Evolutionary conservation across 2,888 invertebrate genomes (phyloP).

Genomic region (Drosophila leonis): DNA sequence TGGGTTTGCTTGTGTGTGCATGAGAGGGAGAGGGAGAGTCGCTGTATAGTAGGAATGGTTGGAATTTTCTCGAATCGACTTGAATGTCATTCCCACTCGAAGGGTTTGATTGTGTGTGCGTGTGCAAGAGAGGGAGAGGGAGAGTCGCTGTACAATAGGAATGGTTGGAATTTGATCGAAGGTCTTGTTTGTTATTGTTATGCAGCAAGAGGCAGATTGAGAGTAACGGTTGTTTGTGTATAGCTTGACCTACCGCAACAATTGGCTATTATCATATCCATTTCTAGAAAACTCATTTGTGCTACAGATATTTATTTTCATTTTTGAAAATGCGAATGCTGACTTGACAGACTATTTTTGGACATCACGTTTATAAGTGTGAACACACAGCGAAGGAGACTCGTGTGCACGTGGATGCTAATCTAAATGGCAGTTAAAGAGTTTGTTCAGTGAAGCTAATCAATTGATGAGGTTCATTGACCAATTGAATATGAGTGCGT

Average conservation of each 20-base stretch:
- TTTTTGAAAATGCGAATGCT: neutral
- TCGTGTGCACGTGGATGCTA: slow-evolving; percentile 3
- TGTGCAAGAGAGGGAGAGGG: no score
- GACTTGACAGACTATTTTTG: slow-evolving; percentile 1
- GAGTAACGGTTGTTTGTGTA: neutral
- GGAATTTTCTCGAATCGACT: no score
- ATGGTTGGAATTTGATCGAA: slow-evolving; percentile 15
- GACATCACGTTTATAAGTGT: neutral
- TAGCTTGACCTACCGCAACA: slow-evolving; percentile 73
- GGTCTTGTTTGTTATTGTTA: neutral
- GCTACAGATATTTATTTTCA: no score
- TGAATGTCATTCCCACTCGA: no score
- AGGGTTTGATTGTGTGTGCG: no score
- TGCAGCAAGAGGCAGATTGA: neutral
- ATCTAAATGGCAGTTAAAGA: neutral
- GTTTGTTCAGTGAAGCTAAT: no score
- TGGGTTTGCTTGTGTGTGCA: neutral
- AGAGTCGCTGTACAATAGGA: no score
- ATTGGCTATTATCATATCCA: neutral
- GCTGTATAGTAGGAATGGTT: neutral
- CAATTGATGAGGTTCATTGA: neutral
- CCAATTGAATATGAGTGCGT: neutral
- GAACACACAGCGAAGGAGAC: neutral
- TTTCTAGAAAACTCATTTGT: slow-evolving; percentile 17
- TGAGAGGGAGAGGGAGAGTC: neutral